A percentile compares a stretch with the other conserved stretches of the same genome.
These are phyloP conservation scores for Furcula furcula DNA, from an alignment of 2,888 invertebrate genomes.

Conservation along the genomic window DNA sequence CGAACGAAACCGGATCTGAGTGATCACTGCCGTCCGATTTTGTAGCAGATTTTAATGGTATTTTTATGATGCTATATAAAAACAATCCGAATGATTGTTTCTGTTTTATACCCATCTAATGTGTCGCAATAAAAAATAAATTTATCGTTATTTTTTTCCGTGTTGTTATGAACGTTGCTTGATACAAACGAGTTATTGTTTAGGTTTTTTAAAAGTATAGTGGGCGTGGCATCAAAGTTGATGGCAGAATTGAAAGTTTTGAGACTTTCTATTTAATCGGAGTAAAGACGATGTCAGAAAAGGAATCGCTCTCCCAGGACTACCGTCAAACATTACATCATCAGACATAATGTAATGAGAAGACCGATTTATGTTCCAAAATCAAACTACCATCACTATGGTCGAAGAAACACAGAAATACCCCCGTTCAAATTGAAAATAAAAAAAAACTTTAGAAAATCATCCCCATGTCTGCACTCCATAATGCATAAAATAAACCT, in stretches of 20 bases:
- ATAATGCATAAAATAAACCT: background rate
- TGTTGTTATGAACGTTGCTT: background rate
- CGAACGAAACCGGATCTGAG: slow-evolving; percentile 1
- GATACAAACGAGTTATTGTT: background rate
- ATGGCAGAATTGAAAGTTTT: too few relatives aligned
- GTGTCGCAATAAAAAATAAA: background rate
- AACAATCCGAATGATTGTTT: background rate
- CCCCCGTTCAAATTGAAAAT: too few relatives aligned
- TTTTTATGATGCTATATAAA: slow-evolving; percentile 1
- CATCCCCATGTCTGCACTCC: background rate
- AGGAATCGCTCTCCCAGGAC: too few relatives aligned
- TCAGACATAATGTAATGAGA: too few relatives aligned
- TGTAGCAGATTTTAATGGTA: background rate
- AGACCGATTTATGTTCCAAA: too few relatives aligned
- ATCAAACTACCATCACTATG: too few relatives aligned
- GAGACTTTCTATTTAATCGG: too few relatives aligned
- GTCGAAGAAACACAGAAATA: too few relatives aligned
- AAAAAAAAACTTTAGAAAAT: background rate
- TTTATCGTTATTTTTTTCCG: too few relatives aligned
- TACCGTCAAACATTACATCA: too few relatives aligned
- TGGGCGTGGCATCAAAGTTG: background rate
- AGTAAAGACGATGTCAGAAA: too few relatives aligned
- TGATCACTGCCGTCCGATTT: background rate
- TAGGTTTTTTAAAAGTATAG: background rate
- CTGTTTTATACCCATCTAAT: slow-evolving; percentile 2